phyloP scores from a whole-genome alignment of 2,797 vertebrate genomes.

The Poecilia gillii region DNA sequence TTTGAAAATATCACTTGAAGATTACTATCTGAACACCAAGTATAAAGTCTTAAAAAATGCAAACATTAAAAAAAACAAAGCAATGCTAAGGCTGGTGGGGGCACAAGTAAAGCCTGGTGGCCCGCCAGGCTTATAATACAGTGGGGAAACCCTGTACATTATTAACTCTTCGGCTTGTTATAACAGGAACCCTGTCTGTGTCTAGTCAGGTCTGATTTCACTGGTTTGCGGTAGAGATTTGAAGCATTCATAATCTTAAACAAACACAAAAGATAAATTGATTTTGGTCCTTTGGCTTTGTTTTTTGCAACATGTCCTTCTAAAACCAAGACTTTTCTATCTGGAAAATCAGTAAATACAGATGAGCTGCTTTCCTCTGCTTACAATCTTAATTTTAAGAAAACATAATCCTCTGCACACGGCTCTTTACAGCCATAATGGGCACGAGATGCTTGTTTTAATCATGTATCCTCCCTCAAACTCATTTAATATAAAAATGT shows the following conservation, averaged over 20 bases:
- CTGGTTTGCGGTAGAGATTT: background rate
- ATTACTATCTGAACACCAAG: too few relatives aligned
- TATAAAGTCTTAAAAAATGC: too few relatives aligned
- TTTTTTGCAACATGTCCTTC: background rate
- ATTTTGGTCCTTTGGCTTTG: background rate
- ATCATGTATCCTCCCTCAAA: background rate
- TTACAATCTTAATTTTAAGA: background rate
- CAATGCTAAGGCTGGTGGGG: too few relatives aligned
- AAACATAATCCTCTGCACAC: background rate
- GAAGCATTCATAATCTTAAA: background rate
- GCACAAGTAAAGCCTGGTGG: too few relatives aligned
- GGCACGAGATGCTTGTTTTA: background rate
- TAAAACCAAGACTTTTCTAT: background rate
- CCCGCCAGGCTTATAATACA: too few relatives aligned
- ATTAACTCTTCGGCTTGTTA: background rate
- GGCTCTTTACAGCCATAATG: background rate
- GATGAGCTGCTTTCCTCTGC: background rate
- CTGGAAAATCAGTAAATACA: background rate
- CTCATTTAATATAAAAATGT: slow-evolving; percentile 13
- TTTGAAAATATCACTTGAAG: too few relatives aligned
- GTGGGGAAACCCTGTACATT: background rate
- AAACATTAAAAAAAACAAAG: too few relatives aligned
- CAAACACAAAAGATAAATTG: background rate
- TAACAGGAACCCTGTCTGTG: background rate
- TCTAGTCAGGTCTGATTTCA: background rate